phyloP scores from a whole-genome alignment of 2,888 invertebrate genomes.

The Herminia tarsipennalis region DNA sequence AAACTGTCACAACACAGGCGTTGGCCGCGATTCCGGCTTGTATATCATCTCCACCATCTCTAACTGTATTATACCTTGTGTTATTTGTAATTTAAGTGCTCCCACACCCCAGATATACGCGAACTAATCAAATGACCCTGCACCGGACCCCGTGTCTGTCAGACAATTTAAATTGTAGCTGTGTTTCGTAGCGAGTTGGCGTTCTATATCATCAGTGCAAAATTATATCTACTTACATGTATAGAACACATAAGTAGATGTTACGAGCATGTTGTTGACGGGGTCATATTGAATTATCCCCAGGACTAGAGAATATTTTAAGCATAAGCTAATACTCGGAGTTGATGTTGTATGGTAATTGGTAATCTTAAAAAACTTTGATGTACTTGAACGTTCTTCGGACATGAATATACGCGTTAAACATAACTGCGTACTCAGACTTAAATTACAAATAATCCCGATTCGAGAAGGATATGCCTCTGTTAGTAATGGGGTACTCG shows the following conservation, averaged over 20 bases:
- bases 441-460: conserved; percentile 59
- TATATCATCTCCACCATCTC: conserved; percentile 67
- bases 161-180: too few relatives aligned
- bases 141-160: background rate
- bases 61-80: conserved; percentile 56
- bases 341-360: conserved; percentile 8
- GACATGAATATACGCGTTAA: conserved; percentile 9
- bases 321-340: conserved; percentile 16
- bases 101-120: conserved; percentile 9
- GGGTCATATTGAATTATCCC: background rate
- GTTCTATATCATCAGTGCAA: background rate
- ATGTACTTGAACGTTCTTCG: conserved; percentile 7
- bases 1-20: conserved; percentile 81
- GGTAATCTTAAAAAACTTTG: conserved; percentile 1
- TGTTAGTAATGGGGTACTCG: conserved; percentile 63
- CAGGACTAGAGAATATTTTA: conserved; percentile 17
- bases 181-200: too few relatives aligned
- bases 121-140: conserved; percentile 8
- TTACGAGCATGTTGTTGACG: background rate
- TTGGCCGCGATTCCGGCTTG: conserved; percentile 74
- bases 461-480: conserved; percentile 52
- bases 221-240: background rate
- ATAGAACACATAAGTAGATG: background rate
- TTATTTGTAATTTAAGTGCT: conserved; percentile 59
- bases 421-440: conserved; percentile 21